phyloP scores from a whole-genome alignment of 2,113 vertebrate genomes.

The Triplophysa rosa region DNA sequence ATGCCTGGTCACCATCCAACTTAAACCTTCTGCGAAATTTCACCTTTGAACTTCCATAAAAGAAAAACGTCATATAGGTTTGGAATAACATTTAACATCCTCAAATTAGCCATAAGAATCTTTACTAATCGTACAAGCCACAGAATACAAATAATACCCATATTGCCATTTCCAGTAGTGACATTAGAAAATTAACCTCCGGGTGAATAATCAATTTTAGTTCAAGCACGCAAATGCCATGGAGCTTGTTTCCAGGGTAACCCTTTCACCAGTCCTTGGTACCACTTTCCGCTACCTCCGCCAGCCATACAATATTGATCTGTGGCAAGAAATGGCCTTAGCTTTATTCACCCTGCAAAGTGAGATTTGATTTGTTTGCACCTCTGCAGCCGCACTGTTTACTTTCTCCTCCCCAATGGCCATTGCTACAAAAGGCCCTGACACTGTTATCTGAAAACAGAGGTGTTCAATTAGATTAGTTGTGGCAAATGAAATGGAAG shows the following conservation, averaged over 20 bases:
- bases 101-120: neutral
- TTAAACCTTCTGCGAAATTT: no score
- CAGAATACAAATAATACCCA: neutral
- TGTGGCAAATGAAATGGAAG: constrained; percentile 37
- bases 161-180: constrained; percentile 24
- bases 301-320: constrained; percentile 35
- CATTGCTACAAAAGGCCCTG: constrained; percentile 19
- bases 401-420: constrained; percentile 23
- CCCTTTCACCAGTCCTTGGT: constrained; percentile 7
- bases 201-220: constrained; percentile 16
- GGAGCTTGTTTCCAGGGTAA: constrained; percentile 39
- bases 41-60: no score
- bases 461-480: constrained; percentile 31
- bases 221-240: constrained; percentile 17
- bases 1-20: no score
- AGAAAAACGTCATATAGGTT: neutral
- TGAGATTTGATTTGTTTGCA: constrained; percentile 44
- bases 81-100: neutral
- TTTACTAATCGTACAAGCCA: constrained; percentile 15
- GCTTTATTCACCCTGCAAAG: constrained; percentile 25
- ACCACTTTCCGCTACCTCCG: constrained; percentile 22
- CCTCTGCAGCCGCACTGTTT: constrained; percentile 26
- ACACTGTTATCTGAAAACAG: constrained; percentile 16
- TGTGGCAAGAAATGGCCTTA: constrained; percentile 37
- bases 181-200: constrained; percentile 34